A percentile compares a stretch with the other conserved stretches of the same genome.
Evolutionary conservation across 2,888 invertebrate genomes (phyloP).

Genomic region (Aphidoletes aphidimyza): DNA sequence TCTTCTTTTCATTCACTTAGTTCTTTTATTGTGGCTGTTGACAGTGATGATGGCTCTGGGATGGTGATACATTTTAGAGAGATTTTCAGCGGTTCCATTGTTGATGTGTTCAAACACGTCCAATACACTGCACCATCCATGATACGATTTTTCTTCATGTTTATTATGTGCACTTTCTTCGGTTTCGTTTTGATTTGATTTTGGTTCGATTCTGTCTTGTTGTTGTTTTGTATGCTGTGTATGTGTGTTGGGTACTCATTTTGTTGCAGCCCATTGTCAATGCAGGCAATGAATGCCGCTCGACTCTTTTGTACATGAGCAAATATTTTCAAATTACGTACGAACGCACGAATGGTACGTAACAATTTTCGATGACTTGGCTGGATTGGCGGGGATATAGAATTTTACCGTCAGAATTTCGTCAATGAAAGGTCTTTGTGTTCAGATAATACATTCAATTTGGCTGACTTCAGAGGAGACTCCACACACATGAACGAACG

Average conservation of each 20-base stretch:
- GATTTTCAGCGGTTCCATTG: neutral
- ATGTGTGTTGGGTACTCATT: neutral
- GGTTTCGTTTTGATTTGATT: constrained; percentile 11
- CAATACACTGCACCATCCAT: neutral
- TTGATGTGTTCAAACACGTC: neutral
- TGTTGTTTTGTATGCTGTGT: neutral
- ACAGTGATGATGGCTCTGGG: too few species aligned
- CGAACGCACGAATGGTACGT: neutral
- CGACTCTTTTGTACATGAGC: neutral
- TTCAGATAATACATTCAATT: constrained; percentile 46
- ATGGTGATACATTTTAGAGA: neutral
- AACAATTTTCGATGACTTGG: constrained; percentile 26
- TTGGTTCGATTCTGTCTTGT: neutral
- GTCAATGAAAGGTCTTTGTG: constrained; percentile 43
- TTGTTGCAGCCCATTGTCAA: neutral
- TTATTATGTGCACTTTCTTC: constrained; percentile 28
- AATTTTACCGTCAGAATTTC: constrained; percentile 30
- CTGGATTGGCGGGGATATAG: neutral
- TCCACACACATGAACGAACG: too few species aligned
- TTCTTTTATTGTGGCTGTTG: too few species aligned
- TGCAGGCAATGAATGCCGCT: constrained; percentile 23
- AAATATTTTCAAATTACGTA: constrained; percentile 39
- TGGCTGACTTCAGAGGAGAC: neutral
- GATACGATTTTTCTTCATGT: constrained; percentile 30
- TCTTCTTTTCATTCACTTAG: too few species aligned